phyloP scores from a whole-genome alignment of 2,888 invertebrate species.

The Papilio gigon region DNA sequence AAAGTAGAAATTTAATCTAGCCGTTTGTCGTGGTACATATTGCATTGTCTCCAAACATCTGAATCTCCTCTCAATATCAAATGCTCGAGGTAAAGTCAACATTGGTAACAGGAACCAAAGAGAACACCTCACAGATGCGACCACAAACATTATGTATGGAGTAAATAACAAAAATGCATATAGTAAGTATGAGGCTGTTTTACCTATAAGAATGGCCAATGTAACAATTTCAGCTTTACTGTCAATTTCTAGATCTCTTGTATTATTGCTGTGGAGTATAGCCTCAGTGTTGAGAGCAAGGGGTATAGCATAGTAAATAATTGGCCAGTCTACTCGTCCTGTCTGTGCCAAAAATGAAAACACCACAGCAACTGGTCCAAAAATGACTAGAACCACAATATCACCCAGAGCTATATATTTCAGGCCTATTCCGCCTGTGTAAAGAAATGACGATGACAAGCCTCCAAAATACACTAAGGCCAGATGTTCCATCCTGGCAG shows the following conservation, averaged over 20 bases:
- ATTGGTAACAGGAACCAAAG: conserved; percentile 94
- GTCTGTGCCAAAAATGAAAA: conserved; percentile 97
- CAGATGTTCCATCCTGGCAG: conserved; percentile 96
- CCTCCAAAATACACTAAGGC: conserved; percentile 98
- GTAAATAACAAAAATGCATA: conserved; percentile 95
- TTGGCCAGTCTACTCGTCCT: conserved; percentile 94
- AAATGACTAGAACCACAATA: conserved; percentile 94
- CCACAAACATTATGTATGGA: conserved; percentile 94
- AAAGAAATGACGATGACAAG: conserved; percentile 96
- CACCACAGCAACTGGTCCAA: conserved; percentile 96
- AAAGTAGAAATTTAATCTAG: conserved; percentile 94
- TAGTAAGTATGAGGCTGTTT: conserved; percentile 94
- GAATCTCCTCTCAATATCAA: conserved; percentile 94
- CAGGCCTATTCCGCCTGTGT: conserved; percentile 97
- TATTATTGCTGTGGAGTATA: conserved; percentile 97
- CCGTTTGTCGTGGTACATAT: conserved; percentile 93
- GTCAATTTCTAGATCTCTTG: conserved; percentile 94
- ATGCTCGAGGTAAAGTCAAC: conserved; percentile 93
- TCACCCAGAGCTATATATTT: conserved; percentile 98
- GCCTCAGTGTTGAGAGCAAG: conserved; percentile 97
- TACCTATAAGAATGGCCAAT: conserved; percentile 95
- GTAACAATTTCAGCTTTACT: conserved; percentile 96
- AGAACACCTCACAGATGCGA: conserved; percentile 92
- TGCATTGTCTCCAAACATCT: conserved; percentile 89
- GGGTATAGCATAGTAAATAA: conserved; percentile 96